Evolutionary conservation across 2,888 invertebrate genomes (phyloP).

Genomic region (Chymomyza fuscimana): DNA sequence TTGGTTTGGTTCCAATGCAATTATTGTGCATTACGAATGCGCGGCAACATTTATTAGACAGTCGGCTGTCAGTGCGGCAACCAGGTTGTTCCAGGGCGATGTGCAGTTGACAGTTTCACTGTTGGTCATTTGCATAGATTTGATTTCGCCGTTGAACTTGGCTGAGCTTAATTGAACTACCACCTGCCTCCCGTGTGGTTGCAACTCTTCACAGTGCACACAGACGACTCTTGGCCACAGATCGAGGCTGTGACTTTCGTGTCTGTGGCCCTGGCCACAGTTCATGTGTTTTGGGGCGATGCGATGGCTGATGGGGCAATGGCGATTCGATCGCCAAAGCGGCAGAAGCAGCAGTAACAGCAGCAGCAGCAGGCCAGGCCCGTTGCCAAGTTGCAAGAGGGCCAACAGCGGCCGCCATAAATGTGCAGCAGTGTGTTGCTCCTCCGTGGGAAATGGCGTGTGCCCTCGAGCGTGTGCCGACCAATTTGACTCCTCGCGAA

Average conservation of each 20-base stretch:
- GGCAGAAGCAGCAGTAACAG: conserved; percentile 28
- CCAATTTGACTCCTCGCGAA: conserved; percentile 81
- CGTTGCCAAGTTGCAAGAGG: conserved; percentile 10
- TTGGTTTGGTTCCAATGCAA: conserved; percentile 54
- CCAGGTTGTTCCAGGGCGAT: conserved; percentile 2
- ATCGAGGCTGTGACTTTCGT: neutral
- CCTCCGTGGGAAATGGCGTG: conserved; percentile 83
- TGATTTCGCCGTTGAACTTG: conserved; percentile 50
- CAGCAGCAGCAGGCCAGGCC: conserved; percentile 32
- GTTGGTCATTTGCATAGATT: conserved; percentile 32
- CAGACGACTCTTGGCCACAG: neutral
- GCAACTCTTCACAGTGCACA: conserved; percentile 16
- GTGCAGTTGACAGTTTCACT: conserved; percentile 63
- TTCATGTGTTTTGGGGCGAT: conserved; percentile 14
- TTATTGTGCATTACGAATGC: conserved; percentile 66
- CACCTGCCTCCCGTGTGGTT: conserved; percentile 50
- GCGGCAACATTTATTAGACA: conserved; percentile 27
- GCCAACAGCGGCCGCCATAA: conserved; percentile 54
- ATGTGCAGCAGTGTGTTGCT: conserved; percentile 59
- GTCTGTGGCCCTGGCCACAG: neutral
- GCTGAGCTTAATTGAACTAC: conserved; percentile 63
- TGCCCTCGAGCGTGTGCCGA: conserved; percentile 84
- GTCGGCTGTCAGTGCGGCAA: neutral
- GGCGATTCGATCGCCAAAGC: conserved; percentile 56
- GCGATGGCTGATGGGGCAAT: conserved; percentile 21